Percentiles rank a stretch among this genome's conserved stretches.
These are phyloP conservation scores for Sinelater perroti DNA, from an alignment of 2,888 invertebrate genomes.

Conservation along the genomic window DNA sequence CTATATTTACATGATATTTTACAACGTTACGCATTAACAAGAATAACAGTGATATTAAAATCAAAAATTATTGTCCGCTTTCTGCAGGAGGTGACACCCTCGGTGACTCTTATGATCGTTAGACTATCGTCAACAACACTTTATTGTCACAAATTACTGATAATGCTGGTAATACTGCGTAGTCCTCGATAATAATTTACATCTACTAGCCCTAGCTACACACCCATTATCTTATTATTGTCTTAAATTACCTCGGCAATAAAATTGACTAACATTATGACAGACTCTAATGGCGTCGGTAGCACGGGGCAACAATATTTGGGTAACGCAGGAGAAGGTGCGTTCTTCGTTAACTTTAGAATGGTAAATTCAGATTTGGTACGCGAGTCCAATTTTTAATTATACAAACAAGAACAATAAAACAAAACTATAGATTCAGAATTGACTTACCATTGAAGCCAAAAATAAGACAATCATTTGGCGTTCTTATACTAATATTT, in stretches of 20 bases:
- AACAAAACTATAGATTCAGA: too few species aligned
- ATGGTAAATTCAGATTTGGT: too few species aligned
- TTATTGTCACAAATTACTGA: slow-evolving; percentile 3
- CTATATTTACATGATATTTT: slow-evolving; percentile 35
- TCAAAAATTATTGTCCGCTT: slow-evolving; percentile 24
- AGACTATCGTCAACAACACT: too few species aligned
- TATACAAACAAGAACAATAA: too few species aligned
- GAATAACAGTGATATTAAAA: slow-evolving; percentile 31
- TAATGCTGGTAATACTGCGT: neutral
- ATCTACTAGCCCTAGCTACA: slow-evolving; percentile 28
- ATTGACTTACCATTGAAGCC: too few species aligned
- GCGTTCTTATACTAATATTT: too few species aligned
- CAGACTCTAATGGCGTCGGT: slow-evolving; percentile 42
- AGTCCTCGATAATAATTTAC: slow-evolving; percentile 22
- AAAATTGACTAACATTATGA: slow-evolving; percentile 44
- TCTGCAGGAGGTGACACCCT: too few species aligned
- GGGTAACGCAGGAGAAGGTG: too few species aligned
- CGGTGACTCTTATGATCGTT: neutral
- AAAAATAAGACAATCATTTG: too few species aligned
- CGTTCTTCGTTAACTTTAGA: too few species aligned
- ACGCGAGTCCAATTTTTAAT: too few species aligned
- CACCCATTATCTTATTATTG: slow-evolving; percentile 38
- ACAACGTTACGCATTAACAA: slow-evolving; percentile 36
- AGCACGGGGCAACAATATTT: too few species aligned
- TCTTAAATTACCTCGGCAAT: slow-evolving; percentile 39